These are phyloP conservation scores for Scaptomyza flava DNA, from an alignment of 2,888 invertebrate species.

Conservation along the genomic window DNA sequence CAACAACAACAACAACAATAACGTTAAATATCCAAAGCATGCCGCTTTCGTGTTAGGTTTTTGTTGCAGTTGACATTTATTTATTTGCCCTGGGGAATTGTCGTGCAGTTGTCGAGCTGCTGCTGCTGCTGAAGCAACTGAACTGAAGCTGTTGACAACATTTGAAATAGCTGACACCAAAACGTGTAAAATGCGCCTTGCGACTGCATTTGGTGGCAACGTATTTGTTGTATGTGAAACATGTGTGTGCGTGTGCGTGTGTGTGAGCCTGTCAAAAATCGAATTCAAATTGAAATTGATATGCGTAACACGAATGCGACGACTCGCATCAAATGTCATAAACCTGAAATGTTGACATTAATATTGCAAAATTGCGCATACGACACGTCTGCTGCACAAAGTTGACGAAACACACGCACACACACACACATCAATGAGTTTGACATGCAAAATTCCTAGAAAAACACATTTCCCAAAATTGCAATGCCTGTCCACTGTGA, in stretches of 20 bases:
- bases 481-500: constrained; percentile 21
- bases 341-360: constrained; percentile 69
- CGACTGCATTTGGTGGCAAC: constrained; percentile 35
- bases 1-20: constrained; percentile 17
- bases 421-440: not conserved
- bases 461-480: constrained; percentile 6
- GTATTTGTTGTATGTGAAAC: constrained; percentile 30
- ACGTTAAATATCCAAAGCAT: constrained; percentile 12
- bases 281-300: constrained; percentile 79
- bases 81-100: constrained; percentile 75
- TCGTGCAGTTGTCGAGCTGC: not conserved
- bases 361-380: constrained; percentile 73
- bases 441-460: constrained; percentile 10
- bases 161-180: constrained; percentile 66
- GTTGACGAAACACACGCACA: constrained; percentile 14
- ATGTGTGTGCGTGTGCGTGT: no score
- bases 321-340: constrained; percentile 58
- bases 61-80: constrained; percentile 69
- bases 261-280: constrained; percentile 65
- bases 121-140: constrained; percentile 17
- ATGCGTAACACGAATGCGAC: constrained; percentile 61
- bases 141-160: constrained; percentile 57
- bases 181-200: constrained; percentile 53
- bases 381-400: constrained; percentile 59
- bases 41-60: constrained; percentile 49